phyloP scores from a whole-genome alignment of 2,888 invertebrate species.

The Nasonovia ribisnigri region DNA sequence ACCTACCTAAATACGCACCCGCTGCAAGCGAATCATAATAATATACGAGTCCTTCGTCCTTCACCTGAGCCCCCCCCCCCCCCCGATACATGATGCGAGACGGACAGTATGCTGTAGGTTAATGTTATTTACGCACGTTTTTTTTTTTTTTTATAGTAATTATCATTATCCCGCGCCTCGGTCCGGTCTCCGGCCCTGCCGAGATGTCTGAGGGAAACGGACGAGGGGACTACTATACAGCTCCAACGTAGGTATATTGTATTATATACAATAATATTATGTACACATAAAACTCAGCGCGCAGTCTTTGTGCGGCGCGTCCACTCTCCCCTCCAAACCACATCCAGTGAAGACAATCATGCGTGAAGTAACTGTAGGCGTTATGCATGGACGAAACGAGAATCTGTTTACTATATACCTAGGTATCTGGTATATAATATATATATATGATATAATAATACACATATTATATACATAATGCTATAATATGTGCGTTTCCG shows the following conservation, averaged over 20 bases:
- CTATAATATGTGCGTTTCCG: constrained; percentile 43
- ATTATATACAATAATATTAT: not conserved
- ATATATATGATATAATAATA: not conserved
- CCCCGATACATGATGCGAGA: not conserved
- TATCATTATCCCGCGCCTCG: not conserved
- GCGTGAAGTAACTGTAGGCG: constrained; percentile 64
- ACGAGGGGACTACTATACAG: not conserved
- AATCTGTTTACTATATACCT: constrained; percentile 55
- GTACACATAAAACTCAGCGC: not conserved
- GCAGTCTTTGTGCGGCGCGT: constrained; percentile 50
- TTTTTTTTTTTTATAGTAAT: not conserved
- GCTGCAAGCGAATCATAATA: too few relatives aligned
- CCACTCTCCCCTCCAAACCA: not conserved
- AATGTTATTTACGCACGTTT: not conserved
- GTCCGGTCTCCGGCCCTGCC: not conserved
- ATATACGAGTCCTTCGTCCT: not conserved
- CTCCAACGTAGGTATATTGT: not conserved
- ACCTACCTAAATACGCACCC: too few relatives aligned
- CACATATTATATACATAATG: not conserved
- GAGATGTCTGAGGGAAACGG: not conserved
- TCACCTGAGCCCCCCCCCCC: too few relatives aligned
- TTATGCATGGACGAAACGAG: constrained; percentile 63
- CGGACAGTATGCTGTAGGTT: not conserved
- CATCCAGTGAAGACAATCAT: constrained; percentile 58
- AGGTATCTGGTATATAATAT: not conserved